Evolutionary conservation across 1,140 invertebrate species (phyloP).

Genomic region (Semibalanus balanoides): DNA sequence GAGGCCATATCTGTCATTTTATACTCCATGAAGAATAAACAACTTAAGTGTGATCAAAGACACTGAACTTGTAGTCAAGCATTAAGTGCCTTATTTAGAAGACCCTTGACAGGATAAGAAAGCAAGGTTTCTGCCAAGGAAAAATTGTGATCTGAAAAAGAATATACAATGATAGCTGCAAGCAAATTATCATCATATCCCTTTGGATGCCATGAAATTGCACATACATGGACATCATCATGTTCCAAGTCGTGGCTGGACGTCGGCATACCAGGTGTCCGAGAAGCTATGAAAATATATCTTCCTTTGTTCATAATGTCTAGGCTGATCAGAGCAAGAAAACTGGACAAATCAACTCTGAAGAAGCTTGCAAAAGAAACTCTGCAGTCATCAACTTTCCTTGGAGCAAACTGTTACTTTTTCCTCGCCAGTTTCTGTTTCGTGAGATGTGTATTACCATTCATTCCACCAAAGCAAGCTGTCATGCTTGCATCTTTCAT

Average conservation of each 20-base stretch:
- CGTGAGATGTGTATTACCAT: background rate
- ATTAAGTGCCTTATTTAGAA: too few species aligned
- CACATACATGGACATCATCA: background rate
- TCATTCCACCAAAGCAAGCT: background rate
- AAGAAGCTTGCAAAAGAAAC: background rate
- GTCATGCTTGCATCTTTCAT: background rate
- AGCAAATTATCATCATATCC: background rate
- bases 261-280: background rate
- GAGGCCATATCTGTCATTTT: too few species aligned
- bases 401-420: background rate
- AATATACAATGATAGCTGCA: background rate
- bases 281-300: background rate
- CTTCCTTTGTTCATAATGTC: background rate
- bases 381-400: background rate
- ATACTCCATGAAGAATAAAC: too few species aligned
- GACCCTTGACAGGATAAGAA: too few species aligned
- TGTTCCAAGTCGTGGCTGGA: background rate
- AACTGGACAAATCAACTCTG: background rate
- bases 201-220: background rate
- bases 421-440: background rate
- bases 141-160: too few species aligned
- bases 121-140: too few species aligned
- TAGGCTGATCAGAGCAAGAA: background rate
- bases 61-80: too few species aligned
- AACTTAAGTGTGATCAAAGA: too few species aligned